Percentiles rank a stretch among this genome's conserved stretches.
Conservation (phyloP, 2,888 invertebrate genomes). For the Thecophora atra region DNA sequence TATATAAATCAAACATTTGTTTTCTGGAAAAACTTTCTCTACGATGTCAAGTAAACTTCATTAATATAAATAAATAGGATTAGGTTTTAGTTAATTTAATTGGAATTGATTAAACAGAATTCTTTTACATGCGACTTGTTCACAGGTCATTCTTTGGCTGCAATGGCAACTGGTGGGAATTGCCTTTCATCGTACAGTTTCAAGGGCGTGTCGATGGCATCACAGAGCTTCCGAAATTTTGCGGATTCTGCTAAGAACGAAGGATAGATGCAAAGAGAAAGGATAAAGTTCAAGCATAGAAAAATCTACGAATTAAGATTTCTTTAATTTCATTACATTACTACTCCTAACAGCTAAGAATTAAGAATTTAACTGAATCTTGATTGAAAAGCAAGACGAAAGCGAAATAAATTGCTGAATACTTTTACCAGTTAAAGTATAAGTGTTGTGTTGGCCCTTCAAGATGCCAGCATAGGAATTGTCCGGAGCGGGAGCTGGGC, state of each 20-base stretch:
- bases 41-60: too few relatives aligned
- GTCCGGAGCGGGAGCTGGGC: constrained; percentile 56
- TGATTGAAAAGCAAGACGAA: not conserved
- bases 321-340: not conserved
- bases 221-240: constrained; percentile 64
- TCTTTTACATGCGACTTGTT: constrained; percentile 29
- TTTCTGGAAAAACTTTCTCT: too few relatives aligned
- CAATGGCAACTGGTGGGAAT: constrained; percentile 64
- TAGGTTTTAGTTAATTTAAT: too few relatives aligned
- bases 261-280: not conserved
- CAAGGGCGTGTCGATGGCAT: constrained; percentile 64
- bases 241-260: constrained; percentile 58
- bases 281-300: not conserved
- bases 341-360: not conserved
- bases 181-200: constrained; percentile 65
- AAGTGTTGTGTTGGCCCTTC: constrained; percentile 79
- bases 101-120: not conserved
- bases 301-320: not conserved
- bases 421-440: constrained; percentile 81
- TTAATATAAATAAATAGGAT: too few relatives aligned
- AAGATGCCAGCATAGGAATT: constrained; percentile 87
- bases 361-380: not conserved
- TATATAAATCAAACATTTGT: too few relatives aligned
- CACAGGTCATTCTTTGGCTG: constrained; percentile 60
- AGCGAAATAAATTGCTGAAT: not conserved